A percentile compares a stretch with the other conserved stretches of the same genome.
Conservation (phyloP, 2,113 vertebrate genomes). For the Lophochroa leadbeateri region DNA sequence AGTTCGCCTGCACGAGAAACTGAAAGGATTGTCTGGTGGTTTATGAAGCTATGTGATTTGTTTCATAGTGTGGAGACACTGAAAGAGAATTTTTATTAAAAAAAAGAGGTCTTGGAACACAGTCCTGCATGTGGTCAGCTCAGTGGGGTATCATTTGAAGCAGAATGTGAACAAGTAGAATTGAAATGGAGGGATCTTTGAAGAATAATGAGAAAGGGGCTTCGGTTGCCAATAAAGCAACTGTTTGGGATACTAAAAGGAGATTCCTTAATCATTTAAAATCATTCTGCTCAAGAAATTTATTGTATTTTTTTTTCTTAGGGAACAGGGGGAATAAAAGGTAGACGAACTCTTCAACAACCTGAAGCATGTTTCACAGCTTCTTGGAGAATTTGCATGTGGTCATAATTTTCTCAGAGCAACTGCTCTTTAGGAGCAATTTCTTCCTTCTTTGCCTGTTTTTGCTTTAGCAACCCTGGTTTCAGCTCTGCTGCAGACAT, state of each 20-base stretch:
- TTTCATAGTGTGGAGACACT: slow-evolving; percentile 56
- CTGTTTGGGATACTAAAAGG: slow-evolving; percentile 51
- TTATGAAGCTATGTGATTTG: slow-evolving; percentile 64
- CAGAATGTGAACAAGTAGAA: slow-evolving; percentile 74
- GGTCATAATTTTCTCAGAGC: not conserved
- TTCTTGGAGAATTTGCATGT: not conserved
- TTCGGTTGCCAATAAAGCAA: slow-evolving; percentile 59
- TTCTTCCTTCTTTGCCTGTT: not conserved
- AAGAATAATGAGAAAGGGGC: slow-evolving; percentile 64
- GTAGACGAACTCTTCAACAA: slow-evolving; percentile 1
- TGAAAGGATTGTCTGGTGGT: slow-evolving; percentile 63
- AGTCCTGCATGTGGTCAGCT: slow-evolving; percentile 71
- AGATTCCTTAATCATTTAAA: slow-evolving; percentile 28
- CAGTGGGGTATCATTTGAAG: slow-evolving; percentile 69
- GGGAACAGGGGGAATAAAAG: not conserved
- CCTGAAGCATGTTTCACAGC: not conserved
- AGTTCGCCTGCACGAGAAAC: slow-evolving; percentile 47
- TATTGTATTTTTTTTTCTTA: not conserved
- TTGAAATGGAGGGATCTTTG: slow-evolving; percentile 65
- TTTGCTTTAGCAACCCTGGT: not conserved
- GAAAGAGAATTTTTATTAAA: slow-evolving; percentile 71
- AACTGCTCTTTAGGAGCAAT: not conserved
- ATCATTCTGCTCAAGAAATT: slow-evolving; percentile 22
- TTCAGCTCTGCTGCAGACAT: not conserved
- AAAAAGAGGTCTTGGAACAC: slow-evolving; percentile 69